Conservation (phyloP, 1,140 invertebrate species). For the Eurosta solidaginis region DNA sequence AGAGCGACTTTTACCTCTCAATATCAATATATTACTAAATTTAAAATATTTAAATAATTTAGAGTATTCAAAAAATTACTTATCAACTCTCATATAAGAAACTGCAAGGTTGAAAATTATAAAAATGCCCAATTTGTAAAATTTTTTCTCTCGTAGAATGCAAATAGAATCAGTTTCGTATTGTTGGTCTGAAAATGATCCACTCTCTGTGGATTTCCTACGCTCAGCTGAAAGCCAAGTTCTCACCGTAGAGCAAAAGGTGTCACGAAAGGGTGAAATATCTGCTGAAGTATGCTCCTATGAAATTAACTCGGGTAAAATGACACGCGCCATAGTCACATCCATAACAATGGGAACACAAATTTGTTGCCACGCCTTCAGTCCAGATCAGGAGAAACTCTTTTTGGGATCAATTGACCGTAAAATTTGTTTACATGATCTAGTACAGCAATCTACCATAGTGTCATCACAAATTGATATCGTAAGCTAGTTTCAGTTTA, state of each 20-base stretch:
- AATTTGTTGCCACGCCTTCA: conserved; percentile 70
- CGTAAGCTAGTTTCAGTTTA: conserved; percentile 60
- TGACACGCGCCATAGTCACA: conserved; percentile 71
- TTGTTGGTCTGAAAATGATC: conserved; percentile 73
- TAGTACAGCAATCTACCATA: conserved; percentile 67
- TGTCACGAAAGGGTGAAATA: conserved; percentile 76
- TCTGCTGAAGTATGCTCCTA: conserved; percentile 75
- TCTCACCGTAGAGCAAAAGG: conserved; percentile 77
- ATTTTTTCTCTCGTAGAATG: conserved; percentile 46
- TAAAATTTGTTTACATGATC: conserved; percentile 74
- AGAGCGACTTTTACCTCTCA: too few relatives aligned
- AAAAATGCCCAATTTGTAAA: background rate
- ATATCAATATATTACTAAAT: too few relatives aligned
- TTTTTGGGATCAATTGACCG: conserved; percentile 78
- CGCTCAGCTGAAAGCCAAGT: conserved; percentile 70
- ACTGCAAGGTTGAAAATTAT: background rate
- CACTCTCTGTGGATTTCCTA: conserved; percentile 71
- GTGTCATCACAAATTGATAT: conserved; percentile 64
- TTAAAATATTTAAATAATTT: too few relatives aligned
- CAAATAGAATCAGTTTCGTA: conserved; percentile 69
- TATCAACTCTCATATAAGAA: too few relatives aligned
- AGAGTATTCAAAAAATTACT: too few relatives aligned
- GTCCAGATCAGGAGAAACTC: conserved; percentile 72
- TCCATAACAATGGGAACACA: conserved; percentile 74
- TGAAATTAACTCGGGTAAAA: conserved; percentile 70